Percentiles rank a stretch among this genome's conserved stretches.
Evolutionary conservation across 2,888 invertebrate species (phyloP).

Genomic region (Oligia strigilis): DNA sequence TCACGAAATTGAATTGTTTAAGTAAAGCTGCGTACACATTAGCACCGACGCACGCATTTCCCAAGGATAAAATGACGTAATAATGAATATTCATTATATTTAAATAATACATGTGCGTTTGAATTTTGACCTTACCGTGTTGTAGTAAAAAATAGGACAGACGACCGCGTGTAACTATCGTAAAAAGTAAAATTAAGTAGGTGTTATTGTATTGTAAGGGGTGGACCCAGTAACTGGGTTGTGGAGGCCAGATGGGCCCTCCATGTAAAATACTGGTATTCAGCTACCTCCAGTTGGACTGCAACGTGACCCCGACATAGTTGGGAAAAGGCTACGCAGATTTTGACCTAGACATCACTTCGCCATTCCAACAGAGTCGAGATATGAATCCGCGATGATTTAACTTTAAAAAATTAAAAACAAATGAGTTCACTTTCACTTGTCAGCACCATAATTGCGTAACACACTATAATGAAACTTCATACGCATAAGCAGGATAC

Average conservation of each 20-base stretch:
- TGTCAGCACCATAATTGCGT: too few relatives aligned
- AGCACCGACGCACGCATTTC: background rate
- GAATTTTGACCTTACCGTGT: conserved; percentile 24
- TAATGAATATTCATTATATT: conserved; percentile 32
- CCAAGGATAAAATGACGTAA: conserved; percentile 32
- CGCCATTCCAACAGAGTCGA: background rate
- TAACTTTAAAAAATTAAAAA: background rate
- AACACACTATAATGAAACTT: too few relatives aligned
- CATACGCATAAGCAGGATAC: too few relatives aligned
- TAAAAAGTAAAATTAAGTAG: background rate
- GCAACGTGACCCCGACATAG: too few relatives aligned
- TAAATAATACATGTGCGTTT: conserved; percentile 22
- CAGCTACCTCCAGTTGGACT: too few relatives aligned
- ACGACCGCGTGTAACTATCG: background rate
- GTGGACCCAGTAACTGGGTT: too few relatives aligned
- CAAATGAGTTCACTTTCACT: too few relatives aligned
- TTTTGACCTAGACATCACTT: too few relatives aligned
- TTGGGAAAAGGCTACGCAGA: too few relatives aligned
- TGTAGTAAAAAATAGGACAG: conserved; percentile 15
- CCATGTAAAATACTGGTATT: too few relatives aligned
- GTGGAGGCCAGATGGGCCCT: too few relatives aligned
- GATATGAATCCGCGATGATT: background rate
- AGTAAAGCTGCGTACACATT: background rate
- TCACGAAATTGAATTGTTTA: conserved; percentile 31
- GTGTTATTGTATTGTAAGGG: too few relatives aligned